Evolutionary conservation across 2,113 vertebrate species (phyloP).

Genomic region (Xiphophorus maculatus): DNA sequence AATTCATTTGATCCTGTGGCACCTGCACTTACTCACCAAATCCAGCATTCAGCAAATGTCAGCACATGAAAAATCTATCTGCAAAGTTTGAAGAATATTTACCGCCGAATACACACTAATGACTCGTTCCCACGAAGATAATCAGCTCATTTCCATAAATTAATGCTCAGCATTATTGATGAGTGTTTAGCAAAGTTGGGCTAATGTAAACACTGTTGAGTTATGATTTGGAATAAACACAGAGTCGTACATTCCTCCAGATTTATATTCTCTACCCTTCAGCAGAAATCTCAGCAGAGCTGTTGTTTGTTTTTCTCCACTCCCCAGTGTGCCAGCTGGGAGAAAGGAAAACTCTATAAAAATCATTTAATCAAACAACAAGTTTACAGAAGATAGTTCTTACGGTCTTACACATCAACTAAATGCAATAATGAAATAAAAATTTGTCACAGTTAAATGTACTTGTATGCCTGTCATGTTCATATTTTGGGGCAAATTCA

Average conservation of each 20-base stretch:
- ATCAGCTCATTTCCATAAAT: constrained; percentile 61
- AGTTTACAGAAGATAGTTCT: constrained; percentile 41
- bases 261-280: constrained; percentile 71
- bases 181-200: constrained; percentile 44
- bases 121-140: constrained; percentile 54
- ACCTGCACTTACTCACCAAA: constrained; percentile 19
- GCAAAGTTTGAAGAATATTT: constrained; percentile 33
- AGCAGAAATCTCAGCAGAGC: constrained; percentile 71
- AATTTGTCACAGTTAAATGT: constrained; percentile 21
- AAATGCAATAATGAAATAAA: constrained; percentile 20
- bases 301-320: constrained; percentile 56
- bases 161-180: constrained; percentile 60
- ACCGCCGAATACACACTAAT: constrained; percentile 49
- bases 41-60: constrained; percentile 30
- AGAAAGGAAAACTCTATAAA: constrained; percentile 64
- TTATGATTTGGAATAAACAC: constrained; percentile 69
- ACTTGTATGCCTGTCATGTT: background rate
- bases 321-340: constrained; percentile 64
- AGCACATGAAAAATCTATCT: constrained; percentile 26
- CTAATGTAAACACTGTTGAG: constrained; percentile 62
- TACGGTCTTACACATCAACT: constrained; percentile 20
- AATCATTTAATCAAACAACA: constrained; percentile 73
- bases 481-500: background rate
- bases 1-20: constrained; percentile 8
- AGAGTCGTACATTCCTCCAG: constrained; percentile 61